phyloP scores from a whole-genome alignment of 2,113 vertebrate genomes.

The Anguilla rostrata region DNA sequence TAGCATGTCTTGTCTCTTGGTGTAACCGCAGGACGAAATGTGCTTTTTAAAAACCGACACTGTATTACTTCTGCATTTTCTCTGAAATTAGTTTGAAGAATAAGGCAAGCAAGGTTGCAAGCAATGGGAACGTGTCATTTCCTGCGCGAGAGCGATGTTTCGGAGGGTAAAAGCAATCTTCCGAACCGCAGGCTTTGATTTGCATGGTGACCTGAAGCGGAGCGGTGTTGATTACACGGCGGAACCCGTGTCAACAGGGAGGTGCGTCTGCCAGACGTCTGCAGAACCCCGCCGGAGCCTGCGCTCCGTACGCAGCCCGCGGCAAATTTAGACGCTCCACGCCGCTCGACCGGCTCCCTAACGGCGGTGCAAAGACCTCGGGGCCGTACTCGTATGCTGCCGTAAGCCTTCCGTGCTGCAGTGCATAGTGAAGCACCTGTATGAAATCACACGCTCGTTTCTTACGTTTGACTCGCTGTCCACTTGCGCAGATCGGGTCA shows the following conservation, averaged over 20 bases:
- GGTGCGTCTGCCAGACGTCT: not conserved
- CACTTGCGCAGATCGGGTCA: too few relatives aligned
- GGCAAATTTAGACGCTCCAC: too few relatives aligned
- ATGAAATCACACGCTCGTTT: too few relatives aligned
- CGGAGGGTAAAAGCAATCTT: not conserved
- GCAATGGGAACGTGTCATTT: not conserved
- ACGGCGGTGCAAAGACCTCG: too few relatives aligned
- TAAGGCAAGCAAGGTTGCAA: not conserved
- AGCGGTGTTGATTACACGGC: not conserved
- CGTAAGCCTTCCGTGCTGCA: too few relatives aligned
- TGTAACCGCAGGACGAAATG: not conserved
- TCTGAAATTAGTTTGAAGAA: not conserved
- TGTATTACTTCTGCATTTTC: not conserved
- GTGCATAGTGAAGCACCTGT: too few relatives aligned
- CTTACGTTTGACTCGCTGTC: too few relatives aligned
- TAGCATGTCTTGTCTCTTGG: not conserved
- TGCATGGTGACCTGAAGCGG: not conserved
- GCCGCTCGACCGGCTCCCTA: too few relatives aligned
- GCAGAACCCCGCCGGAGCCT: not conserved
- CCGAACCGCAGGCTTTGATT: not conserved
- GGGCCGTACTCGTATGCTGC: too few relatives aligned
- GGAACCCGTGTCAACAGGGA: not conserved
- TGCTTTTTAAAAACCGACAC: not conserved
- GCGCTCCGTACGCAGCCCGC: too few relatives aligned
- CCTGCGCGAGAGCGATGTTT: not conserved